Percentiles rank a stretch among this genome's conserved stretches.
Evolutionary conservation across 1,140 invertebrate genomes (phyloP).

Genomic region (Danaus plexippus): DNA sequence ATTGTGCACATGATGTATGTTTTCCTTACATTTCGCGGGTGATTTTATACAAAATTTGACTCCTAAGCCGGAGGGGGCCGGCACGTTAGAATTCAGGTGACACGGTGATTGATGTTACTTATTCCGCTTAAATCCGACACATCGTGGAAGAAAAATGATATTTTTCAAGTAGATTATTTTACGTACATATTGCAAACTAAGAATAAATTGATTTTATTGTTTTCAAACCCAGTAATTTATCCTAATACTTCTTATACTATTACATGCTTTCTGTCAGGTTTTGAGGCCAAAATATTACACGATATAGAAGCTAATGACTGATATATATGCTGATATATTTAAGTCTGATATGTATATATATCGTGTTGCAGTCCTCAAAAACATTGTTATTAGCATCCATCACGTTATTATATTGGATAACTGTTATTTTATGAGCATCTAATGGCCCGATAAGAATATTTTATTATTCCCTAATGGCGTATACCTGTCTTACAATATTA

Average conservation of each 20-base stretch:
- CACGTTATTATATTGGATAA: constrained; percentile 67
- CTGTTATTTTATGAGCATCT: constrained; percentile 69
- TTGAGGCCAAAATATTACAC: no score
- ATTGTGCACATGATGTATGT: constrained; percentile 62
- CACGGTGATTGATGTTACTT: constrained; percentile 49
- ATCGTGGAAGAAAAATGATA: constrained; percentile 31
- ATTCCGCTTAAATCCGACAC: constrained; percentile 33
- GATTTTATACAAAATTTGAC: constrained; percentile 39
- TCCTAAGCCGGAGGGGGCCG: constrained; percentile 23
- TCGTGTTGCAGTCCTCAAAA: constrained; percentile 30
- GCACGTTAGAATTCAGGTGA: constrained; percentile 30
- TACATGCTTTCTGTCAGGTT: no score
- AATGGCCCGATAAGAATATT: constrained; percentile 69
- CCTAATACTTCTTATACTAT: no score
- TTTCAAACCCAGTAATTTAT: no score
- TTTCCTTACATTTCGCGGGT: constrained; percentile 45
- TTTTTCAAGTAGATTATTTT: constrained; percentile 8
- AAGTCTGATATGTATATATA: no score
- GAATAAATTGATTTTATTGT: no score
- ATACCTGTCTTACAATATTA: constrained; percentile 64
- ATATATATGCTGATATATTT: no score
- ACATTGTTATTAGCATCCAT: constrained; percentile 65
- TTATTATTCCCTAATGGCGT: constrained; percentile 70
- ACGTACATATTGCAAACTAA: no score
- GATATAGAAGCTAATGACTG: no score